Percentiles rank a stretch among this genome's conserved stretches.
phyloP scores from a whole-genome alignment of 1,140 invertebrate species.

The Zaprionus inermis region DNA sequence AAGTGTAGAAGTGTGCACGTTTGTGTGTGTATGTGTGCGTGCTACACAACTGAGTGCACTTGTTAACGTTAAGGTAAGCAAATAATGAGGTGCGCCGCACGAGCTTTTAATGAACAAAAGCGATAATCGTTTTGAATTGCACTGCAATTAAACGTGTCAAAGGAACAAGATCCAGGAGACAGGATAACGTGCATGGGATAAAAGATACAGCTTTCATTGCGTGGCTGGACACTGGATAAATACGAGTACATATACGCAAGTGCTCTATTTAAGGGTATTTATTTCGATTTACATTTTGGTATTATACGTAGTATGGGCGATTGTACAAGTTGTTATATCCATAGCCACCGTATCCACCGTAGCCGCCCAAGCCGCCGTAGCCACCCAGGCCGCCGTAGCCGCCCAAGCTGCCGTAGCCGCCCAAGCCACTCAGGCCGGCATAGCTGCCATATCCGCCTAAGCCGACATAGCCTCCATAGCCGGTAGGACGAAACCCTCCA shows the following conservation, averaged over 20 bases:
- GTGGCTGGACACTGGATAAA: neutral
- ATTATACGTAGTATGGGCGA: constrained; percentile 12
- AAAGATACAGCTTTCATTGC: constrained; percentile 13
- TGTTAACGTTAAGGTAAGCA: constrained; percentile 67
- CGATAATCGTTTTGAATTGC: constrained; percentile 74
- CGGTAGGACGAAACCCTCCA: constrained; percentile 29
- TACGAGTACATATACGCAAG: neutral
- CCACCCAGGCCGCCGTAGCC: constrained; percentile 26
- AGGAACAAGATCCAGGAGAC: constrained; percentile 39
- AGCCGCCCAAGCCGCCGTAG: constrained; percentile 5
- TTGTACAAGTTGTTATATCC: constrained; percentile 31
- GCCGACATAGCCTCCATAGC: constrained; percentile 33
- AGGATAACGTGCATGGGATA: constrained; percentile 31
- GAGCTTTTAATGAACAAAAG: constrained; percentile 78
- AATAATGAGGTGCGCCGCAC: constrained; percentile 70
- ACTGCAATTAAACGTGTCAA: constrained; percentile 65
- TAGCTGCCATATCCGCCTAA: constrained; percentile 46
- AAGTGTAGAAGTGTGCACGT: neutral
- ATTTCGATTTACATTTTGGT: neutral
- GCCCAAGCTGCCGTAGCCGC: constrained; percentile 42
- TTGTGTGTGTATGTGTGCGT: neutral
- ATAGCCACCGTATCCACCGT: constrained; percentile 22
- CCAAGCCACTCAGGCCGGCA: constrained; percentile 35
- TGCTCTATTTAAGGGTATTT: neutral
- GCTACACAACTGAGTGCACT: constrained; percentile 47